Conservation (phyloP, 2,888 invertebrate species). For the Metalampra italica region DNA sequence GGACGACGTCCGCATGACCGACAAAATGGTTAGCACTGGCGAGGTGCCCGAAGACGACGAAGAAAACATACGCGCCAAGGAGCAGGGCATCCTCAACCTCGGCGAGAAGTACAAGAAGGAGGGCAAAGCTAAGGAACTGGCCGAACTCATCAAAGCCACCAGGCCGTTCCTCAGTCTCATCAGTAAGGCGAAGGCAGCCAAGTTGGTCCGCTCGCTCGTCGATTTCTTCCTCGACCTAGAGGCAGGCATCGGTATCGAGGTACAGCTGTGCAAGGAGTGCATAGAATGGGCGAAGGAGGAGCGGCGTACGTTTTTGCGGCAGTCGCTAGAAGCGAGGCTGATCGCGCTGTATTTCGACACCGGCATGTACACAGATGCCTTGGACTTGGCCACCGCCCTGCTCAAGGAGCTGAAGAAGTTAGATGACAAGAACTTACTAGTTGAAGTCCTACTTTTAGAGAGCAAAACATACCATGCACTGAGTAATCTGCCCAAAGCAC, state of each 20-base stretch:
- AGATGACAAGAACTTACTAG: constrained; percentile 98
- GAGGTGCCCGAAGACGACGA: constrained; percentile 90
- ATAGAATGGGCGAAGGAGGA: constrained; percentile 99
- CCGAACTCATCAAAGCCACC: constrained; percentile 95
- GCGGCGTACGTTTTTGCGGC: constrained; percentile 96
- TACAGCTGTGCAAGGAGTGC: constrained; percentile 96
- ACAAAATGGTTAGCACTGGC: constrained; percentile 88
- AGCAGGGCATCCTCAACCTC: constrained; percentile 95
- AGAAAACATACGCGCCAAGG: constrained; percentile 93
- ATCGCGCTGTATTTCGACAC: constrained; percentile 97
- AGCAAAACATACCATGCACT: constrained; percentile 99
- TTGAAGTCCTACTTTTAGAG: constrained; percentile 98
- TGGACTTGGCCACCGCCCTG: constrained; percentile 90
- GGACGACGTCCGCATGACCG: constrained; percentile 85
- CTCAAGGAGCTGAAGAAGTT: constrained; percentile 98
- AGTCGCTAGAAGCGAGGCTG: constrained; percentile 95
- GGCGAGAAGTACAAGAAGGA: constrained; percentile 95
- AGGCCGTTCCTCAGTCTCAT: constrained; percentile 96
- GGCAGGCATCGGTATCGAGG: constrained; percentile 96
- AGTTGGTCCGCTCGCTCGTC: constrained; percentile 96
- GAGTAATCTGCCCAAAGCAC: constrained; percentile 96
- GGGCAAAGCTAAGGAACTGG: constrained; percentile 94
- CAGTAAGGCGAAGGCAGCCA: constrained; percentile 99
- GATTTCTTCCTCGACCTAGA: constrained; percentile 98
- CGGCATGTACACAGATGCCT: constrained; percentile 91